Evolutionary conservation across 1,140 invertebrate species (phyloP).

Genomic region (Drosophila busckii): DNA sequence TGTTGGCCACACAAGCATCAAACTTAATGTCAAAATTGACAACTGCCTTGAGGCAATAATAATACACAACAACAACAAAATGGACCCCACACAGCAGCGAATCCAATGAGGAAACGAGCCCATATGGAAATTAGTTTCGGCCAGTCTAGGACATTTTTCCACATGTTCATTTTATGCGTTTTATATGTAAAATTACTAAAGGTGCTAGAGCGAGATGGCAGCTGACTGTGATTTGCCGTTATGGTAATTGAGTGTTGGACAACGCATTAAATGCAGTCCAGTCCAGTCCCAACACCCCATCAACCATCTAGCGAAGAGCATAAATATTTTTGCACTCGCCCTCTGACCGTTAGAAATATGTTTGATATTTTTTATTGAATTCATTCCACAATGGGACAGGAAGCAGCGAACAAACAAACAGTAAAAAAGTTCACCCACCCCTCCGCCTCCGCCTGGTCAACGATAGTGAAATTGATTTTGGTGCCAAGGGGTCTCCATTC

Average conservation of each 20-base stretch:
- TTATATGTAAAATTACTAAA: conserved; percentile 63
- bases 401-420: conserved; percentile 50
- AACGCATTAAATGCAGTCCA: conserved; percentile 70
- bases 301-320: no score
- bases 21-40: conserved; percentile 29
- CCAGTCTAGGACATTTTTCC: conserved; percentile 25
- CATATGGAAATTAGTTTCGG: conserved; percentile 58
- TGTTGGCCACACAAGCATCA: conserved; percentile 20
- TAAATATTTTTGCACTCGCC: conserved; percentile 58
- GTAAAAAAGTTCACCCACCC: conserved; percentile 31
- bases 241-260: conserved; percentile 76
- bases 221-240: conserved; percentile 43
- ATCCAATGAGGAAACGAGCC: conserved; percentile 54
- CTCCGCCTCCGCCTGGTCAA: conserved; percentile 37
- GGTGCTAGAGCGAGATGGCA: conserved; percentile 42
- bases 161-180: conserved; percentile 71
- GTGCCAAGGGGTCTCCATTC: conserved; percentile 52
- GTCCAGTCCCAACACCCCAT: not conserved
- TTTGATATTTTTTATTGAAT: conserved; percentile 72
- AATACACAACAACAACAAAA: conserved; percentile 18
- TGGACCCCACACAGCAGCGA: conserved; percentile 29
- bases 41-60: conserved; percentile 43
- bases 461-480: conserved; percentile 77
- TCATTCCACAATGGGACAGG: conserved; percentile 31
- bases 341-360: conserved; percentile 63